phyloP scores from a whole-genome alignment of 2,797 vertebrate species.

The Crenuchus spilurus region DNA sequence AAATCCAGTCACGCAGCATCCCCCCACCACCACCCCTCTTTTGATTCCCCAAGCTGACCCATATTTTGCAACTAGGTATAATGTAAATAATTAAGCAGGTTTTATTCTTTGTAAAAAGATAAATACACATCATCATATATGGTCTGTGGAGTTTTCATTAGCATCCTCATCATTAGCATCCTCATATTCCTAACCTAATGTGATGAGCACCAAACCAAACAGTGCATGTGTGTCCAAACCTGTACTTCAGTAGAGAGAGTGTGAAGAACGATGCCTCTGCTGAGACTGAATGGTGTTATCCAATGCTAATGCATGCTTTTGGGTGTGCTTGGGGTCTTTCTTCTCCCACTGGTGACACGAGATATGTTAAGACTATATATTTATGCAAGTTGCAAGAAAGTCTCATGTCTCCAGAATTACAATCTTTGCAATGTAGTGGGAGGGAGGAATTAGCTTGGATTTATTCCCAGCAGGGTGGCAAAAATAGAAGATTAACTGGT shows the following conservation, averaged over 20 bases:
- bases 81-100: neutral
- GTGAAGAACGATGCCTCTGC: no score
- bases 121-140: neutral
- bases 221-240: neutral
- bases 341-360: neutral
- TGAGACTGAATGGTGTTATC: neutral
- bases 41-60: neutral
- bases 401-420: constrained; percentile 6
- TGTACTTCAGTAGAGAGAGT: no score
- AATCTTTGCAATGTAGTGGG: neutral
- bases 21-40: neutral
- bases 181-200: no score
- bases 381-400: neutral
- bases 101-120: no score
- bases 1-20: constrained; percentile 21
- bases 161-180: no score
- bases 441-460: neutral
- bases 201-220: neutral
- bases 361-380: neutral
- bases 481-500: constrained; percentile 25
- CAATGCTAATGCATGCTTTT: neutral
- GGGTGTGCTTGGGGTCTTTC: neutral
- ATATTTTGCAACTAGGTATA: neutral
- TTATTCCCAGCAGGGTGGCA: neutral
- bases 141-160: no score